phyloP scores from a whole-genome alignment of 2,888 invertebrate genomes.

The Pyrrhosoma nymphula region DNA sequence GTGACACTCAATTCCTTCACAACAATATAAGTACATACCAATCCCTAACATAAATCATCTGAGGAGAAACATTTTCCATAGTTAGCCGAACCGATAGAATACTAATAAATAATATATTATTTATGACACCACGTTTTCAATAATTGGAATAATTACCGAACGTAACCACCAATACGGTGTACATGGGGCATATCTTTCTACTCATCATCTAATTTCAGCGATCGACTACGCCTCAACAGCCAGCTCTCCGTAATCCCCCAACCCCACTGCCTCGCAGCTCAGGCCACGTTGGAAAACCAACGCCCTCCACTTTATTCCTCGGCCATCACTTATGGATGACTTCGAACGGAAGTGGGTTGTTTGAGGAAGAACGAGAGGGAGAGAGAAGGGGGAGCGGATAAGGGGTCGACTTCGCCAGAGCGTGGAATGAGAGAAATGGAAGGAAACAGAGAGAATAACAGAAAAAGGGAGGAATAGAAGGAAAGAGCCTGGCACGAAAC shows the following conservation, averaged over 20 bases:
- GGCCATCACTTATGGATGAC: conserved; percentile 56
- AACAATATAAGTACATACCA: no score
- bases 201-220: background rate
- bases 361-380: background rate
- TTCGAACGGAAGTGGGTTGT: conserved; percentile 43
- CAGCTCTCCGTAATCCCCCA: background rate
- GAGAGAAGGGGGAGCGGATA: background rate
- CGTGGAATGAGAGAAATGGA: background rate
- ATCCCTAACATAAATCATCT: no score
- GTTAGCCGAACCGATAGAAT: no score
- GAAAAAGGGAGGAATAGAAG: background rate
- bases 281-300: background rate
- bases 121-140: no score
- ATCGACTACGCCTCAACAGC: background rate
- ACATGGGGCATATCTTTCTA: no score
- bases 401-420: background rate
- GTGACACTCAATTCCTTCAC: no score
- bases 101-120: no score
- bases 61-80: no score
- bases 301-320: conserved; percentile 36
- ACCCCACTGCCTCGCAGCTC: background rate
- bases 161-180: no score
- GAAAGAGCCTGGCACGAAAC: background rate
- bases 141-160: no score
- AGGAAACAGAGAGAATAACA: background rate